phyloP scores from a whole-genome alignment of 2,888 invertebrate species.

The Amphipyra tragopoginis region DNA sequence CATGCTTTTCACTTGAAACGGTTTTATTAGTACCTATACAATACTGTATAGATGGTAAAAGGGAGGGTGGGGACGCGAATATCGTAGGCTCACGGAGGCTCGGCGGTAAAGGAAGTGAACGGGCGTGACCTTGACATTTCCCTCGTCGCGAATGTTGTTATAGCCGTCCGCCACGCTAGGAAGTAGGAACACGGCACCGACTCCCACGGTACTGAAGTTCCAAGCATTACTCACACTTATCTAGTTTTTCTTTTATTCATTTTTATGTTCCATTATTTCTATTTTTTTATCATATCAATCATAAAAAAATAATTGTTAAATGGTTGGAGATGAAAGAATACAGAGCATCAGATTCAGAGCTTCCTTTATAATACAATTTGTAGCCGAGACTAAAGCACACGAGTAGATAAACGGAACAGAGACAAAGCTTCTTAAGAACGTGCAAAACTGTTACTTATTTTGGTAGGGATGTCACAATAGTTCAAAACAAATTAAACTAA shows the following conservation, averaged over 20 bases:
- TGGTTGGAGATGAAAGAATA: conserved; percentile 3
- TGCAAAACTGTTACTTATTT: no score
- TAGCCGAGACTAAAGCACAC: no score
- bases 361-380: no score
- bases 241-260: conserved; percentile 18
- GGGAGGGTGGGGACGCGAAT: conserved; percentile 53
- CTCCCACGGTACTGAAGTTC: conserved; percentile 60
- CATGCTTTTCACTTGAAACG: conserved; percentile 16
- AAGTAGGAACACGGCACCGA: conserved; percentile 58
- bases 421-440: no score
- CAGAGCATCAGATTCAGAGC: no score
- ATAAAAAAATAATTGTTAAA: neutral
- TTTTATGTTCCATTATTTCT: neutral
- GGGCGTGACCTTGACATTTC: conserved; percentile 87
- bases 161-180: conserved; percentile 57
- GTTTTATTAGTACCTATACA: conserved; percentile 15
- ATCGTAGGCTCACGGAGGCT: conserved; percentile 59
- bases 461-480: no score
- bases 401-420: no score
- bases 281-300: no score
- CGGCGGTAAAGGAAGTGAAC: conserved; percentile 83
- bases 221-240: conserved; percentile 47
- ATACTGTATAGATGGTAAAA: conserved; percentile 29
- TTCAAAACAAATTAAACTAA: no score
- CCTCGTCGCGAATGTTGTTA: conserved; percentile 74